Evolutionary conservation across 53 echinoderm and acorn worm species (phyloP), one percentile per base, ranked within the genome.

Genomic region (Mesocentrotus franciscanus): DNA sequence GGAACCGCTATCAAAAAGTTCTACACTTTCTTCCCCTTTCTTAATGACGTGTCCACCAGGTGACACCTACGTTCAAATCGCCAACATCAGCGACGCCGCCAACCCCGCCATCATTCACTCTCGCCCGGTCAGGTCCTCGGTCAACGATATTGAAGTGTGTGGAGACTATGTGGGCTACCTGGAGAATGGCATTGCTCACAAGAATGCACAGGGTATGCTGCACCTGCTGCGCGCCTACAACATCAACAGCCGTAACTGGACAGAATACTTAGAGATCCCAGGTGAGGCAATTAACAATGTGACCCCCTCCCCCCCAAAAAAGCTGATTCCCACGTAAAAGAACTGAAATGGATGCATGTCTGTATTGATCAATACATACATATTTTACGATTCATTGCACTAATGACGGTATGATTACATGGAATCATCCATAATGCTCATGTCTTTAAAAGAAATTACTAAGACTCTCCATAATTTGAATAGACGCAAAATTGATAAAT

Each of bases 91-190:
- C 24, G 85, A 96, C 33, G 89, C 91, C 15, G 26, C 22, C 17
- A 42, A 92, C 26, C 98, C 98, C 0, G 30, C 17, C 6, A 96
- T 98, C 90, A 35, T 98, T 22, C 57, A 96, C 81, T 84, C 66
- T 59, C 79, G 58, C 26, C 71, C 71, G 0, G 68, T 97, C 39
- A 56, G 71, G 15, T 81, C 94, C 27, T 75, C 90, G 9, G 97
- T 96, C 9, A 97, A 97, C 58, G 98, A 98, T 66, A 97, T 98
- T 36, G 98, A 98, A 56, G 29, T 97, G 0, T 98, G 98, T 83
- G 97, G 97, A 8, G 84, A 95, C 74, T 59, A 87, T 26, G 94
- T 98, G 24, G 98, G 91, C 12, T 90, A 96, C 84, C 95, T 97
- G 10, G 64, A 95, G 18, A 95, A 96, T 70, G 95, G 95, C 61